These are phyloP conservation scores for Dicrostonyx torquatus DNA, from an alignment of 2,797 vertebrate genomes.

Conservation along the genomic window DNA sequence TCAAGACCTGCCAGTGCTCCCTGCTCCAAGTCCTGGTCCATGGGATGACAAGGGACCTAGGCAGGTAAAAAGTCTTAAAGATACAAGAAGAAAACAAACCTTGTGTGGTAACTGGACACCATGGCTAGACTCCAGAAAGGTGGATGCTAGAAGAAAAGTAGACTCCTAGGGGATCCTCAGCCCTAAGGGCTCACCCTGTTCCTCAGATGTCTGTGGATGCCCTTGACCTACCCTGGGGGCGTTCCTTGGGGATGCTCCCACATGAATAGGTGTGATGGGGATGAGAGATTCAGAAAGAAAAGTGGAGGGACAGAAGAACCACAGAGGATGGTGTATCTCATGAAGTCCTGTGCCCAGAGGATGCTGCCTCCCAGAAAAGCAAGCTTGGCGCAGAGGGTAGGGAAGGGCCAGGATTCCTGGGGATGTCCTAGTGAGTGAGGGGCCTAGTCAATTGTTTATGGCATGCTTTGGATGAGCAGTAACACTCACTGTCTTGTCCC, in stretches of 20 bases:
- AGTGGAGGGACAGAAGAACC: background rate
- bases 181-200: background rate
- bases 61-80: background rate
- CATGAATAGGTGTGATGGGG: background rate
- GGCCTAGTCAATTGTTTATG: rapidly evolving
- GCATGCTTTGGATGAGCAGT: no score
- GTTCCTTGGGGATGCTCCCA: no score
- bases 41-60: rapidly evolving
- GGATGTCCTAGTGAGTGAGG: background rate
- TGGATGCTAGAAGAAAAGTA: background rate
- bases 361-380: rapidly evolving
- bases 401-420: no score
- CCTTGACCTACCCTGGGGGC: background rate
- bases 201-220: no score
- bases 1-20: background rate
- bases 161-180: background rate
- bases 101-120: background rate
- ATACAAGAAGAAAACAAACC: background rate
- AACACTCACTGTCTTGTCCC: background rate
- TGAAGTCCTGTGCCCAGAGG: background rate
- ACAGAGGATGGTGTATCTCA: no score
- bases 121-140: background rate
- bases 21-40: background rate
- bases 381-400: rapidly evolving
- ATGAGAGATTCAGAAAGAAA: background rate